phyloP scores from a whole-genome alignment of 35 echinoderm and acorn worm genomes.

The Acanthaster planci region DNA sequence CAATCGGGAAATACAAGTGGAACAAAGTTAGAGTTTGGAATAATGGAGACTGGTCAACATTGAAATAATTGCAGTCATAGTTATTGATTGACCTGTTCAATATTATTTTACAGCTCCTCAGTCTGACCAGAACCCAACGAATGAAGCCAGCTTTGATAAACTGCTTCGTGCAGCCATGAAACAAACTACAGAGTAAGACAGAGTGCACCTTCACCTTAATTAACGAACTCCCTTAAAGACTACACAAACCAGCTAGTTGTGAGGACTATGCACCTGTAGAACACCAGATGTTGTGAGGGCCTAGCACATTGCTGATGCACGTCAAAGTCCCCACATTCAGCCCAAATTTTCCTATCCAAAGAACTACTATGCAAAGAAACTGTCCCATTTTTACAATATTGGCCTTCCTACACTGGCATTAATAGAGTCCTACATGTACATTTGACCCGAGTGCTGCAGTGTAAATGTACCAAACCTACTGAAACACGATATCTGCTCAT shows the following conservation, averaged over 20 bases:
- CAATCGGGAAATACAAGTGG: no score
- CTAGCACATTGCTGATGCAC: background rate
- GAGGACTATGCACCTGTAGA: background rate
- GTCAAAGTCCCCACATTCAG: background rate
- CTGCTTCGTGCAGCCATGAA: conserved; percentile 41
- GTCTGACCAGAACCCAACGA: conserved; percentile 34
- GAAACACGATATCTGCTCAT: no score
- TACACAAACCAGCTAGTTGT: background rate
- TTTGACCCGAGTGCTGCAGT: no score
- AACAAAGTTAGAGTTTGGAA: no score
- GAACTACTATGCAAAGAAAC: background rate
- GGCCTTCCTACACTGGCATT: no score
- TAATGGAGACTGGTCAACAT: no score
- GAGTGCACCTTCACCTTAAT: background rate
- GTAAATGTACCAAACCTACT: no score
- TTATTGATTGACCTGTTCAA: background rate
- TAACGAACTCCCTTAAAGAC: background rate
- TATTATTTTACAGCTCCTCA: conserved; percentile 45
- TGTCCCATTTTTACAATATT: no score
- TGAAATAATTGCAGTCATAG: no score
- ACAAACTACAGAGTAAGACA: conserved; percentile 36
- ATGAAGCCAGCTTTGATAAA: conserved; percentile 58
- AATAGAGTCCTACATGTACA: no score
- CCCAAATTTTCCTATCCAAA: background rate
- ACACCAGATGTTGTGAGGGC: background rate